A percentile compares a stretch with the other conserved stretches of the same genome.
These are phyloP conservation scores for Agriopis aurantiaria DNA, from an alignment of 2,888 invertebrate genomes.

Conservation along the genomic window DNA sequence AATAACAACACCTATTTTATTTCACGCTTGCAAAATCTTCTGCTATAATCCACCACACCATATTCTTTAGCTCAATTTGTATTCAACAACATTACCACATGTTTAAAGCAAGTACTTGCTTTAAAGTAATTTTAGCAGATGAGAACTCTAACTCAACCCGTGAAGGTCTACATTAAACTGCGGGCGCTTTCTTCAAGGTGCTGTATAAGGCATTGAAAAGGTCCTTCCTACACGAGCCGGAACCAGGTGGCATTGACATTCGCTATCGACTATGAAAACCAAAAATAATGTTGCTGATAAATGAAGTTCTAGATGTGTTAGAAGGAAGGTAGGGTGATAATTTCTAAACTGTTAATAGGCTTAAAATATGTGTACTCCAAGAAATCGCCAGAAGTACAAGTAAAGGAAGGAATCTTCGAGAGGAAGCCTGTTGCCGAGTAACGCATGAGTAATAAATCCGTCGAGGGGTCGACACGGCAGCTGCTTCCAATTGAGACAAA, in stretches of 20 bases:
- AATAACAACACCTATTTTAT: conserved; percentile 10
- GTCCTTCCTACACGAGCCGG: conserved; percentile 35
- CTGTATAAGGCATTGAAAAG: conserved; percentile 38
- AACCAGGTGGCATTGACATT: conserved; percentile 41
- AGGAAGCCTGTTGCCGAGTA: conserved; percentile 32
- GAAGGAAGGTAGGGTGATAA: too few relatives aligned
- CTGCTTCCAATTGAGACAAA: conserved; percentile 78
- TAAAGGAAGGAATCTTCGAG: conserved; percentile 34
- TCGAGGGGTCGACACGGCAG: conserved; percentile 59
- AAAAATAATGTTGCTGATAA: conserved; percentile 21
- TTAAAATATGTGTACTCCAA: not conserved
- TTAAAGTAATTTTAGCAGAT: not conserved
- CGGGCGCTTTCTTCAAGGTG: conserved; percentile 10
- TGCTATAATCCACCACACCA: conserved; percentile 7
- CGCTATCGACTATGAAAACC: conserved; percentile 25
- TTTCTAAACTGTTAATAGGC: too few relatives aligned
- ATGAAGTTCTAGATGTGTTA: conserved; percentile 6
- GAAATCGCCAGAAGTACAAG: conserved; percentile 1
- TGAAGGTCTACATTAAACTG: conserved; percentile 14
- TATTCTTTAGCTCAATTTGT: conserved; percentile 26
- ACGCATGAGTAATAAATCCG: conserved; percentile 57
- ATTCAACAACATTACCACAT: conserved; percentile 35
- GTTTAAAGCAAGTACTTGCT: conserved; percentile 7
- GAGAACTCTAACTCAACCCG: not conserved
- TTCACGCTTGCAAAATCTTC: conserved; percentile 20